Conservation (phyloP, 2,797 vertebrate species). For the Premnoplex brunnescens region DNA sequence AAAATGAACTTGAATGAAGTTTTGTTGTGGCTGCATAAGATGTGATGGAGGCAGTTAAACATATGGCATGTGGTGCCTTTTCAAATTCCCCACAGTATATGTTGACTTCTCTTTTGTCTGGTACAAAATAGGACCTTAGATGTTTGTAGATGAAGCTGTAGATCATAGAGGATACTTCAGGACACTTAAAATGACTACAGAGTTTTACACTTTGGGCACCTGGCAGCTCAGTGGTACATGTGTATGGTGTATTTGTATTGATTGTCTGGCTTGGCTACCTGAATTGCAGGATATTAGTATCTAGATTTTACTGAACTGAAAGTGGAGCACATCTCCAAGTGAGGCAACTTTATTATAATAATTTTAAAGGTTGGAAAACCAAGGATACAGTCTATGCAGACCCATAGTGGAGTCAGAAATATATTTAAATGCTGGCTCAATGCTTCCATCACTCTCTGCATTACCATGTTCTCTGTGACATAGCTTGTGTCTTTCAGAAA, state of each 20-base stretch:
- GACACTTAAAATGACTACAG: neutral
- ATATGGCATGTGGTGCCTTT: neutral
- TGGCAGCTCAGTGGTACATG: fast-evolving
- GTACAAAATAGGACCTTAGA: neutral
- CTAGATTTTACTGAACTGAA: neutral
- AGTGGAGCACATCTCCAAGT: neutral
- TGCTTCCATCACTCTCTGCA: neutral
- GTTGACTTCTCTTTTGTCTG: neutral
- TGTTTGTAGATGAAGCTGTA: neutral
- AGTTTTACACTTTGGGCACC: neutral
- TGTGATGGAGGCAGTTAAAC: neutral
- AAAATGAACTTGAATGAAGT: neutral
- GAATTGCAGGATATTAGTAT: fast-evolving
- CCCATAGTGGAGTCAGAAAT: neutral
- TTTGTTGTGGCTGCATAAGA: neutral
- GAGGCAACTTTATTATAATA: neutral
- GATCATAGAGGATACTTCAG: neutral
- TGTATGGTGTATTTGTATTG: fast-evolving
- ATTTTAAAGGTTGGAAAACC: neutral
- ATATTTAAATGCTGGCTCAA: neutral
- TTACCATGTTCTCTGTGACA: neutral
- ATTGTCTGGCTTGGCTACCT: neutral
- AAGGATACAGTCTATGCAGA: neutral
- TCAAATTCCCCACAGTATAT: fast-evolving
- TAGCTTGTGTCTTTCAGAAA: neutral